Evolutionary conservation across 2,113 vertebrate genomes (phyloP).

Genomic region (Protomyctophum bolini): DNA sequence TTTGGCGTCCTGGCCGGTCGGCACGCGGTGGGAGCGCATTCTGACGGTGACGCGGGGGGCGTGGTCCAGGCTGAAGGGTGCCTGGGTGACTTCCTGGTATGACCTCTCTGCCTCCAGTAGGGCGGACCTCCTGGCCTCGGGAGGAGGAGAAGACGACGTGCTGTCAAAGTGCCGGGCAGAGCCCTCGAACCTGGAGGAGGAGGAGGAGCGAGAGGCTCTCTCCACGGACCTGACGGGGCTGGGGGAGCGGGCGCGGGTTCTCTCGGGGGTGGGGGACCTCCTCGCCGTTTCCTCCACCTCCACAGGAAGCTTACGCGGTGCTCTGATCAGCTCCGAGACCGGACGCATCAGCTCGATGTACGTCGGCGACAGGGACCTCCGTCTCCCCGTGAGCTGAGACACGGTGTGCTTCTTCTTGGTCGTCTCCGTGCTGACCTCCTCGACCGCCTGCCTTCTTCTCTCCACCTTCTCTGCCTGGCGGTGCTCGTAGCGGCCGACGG

Average conservation of each 20-base stretch:
- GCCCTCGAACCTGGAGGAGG: slow-evolving; percentile 94
- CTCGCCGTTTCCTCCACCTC: slow-evolving; percentile 79
- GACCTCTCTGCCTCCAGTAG: slow-evolving; percentile 95
- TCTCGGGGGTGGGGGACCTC: slow-evolving; percentile 96
- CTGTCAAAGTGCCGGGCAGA: slow-evolving; percentile 94
- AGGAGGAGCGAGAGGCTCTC: slow-evolving; percentile 85
- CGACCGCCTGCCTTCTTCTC: slow-evolving; percentile 79
- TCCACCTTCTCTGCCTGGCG: slow-evolving; percentile 70
- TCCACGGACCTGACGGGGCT: slow-evolving; percentile 94
- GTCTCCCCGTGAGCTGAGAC: slow-evolving; percentile 87
- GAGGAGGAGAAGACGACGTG: slow-evolving; percentile 91
- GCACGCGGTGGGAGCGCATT: slow-evolving; percentile 96
- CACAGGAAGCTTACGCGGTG: slow-evolving; percentile 60
- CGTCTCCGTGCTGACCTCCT: slow-evolving; percentile 79
- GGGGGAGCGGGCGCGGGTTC: slow-evolving; percentile 97
- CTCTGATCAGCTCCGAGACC: slow-evolving; percentile 90
- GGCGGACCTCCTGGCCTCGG: slow-evolving; percentile 95
- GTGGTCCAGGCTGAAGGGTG: slow-evolving; percentile 95
- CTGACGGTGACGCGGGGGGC: slow-evolving; percentile 92
- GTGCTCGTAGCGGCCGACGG: slow-evolving; percentile 83
- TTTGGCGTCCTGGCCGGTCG: slow-evolving; percentile 88
- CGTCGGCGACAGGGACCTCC: slow-evolving; percentile 94
- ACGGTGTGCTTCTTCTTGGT: slow-evolving; percentile 81
- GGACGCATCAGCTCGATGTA: slow-evolving; percentile 98
- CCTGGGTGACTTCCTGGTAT: slow-evolving; percentile 92